Evolutionary conservation across 2,797 vertebrate species (phyloP).

Genomic region (Neosalanx taihuensis): DNA sequence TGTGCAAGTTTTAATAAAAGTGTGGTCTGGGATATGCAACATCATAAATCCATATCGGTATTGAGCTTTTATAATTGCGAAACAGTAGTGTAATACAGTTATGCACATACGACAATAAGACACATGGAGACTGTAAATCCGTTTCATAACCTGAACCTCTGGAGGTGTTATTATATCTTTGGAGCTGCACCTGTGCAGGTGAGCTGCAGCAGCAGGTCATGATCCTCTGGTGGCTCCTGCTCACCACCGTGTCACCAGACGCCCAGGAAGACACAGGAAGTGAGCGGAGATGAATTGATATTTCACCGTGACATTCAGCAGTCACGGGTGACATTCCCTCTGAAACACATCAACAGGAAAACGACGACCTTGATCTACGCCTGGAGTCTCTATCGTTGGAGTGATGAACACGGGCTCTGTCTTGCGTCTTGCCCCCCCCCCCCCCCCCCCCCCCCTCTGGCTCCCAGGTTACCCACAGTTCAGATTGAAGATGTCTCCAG

Average conservation of each 20-base stretch:
- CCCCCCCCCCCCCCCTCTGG: too few species aligned
- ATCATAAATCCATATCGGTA: not conserved
- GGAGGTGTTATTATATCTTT: not conserved
- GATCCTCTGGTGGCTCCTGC: not conserved
- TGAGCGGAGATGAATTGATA: constrained; percentile 41
- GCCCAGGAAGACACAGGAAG: not conserved
- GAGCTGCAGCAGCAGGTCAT: not conserved
- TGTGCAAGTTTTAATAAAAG: not conserved
- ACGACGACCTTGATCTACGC: constrained; percentile 53
- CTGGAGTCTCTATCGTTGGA: constrained; percentile 17
- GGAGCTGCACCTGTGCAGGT: not conserved
- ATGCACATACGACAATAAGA: too few species aligned
- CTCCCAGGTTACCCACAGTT: too few species aligned
- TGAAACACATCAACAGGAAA: constrained; percentile 48
- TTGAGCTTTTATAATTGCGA: too few species aligned
- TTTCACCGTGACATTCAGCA: constrained; percentile 69
- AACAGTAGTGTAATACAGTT: too few species aligned
- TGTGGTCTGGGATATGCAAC: not conserved
- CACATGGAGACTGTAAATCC: too few species aligned
- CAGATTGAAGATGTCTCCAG: constrained; percentile 52
- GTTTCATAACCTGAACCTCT: too few species aligned
- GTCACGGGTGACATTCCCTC: constrained; percentile 51
- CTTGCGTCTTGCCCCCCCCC: too few species aligned
- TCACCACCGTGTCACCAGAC: not conserved
- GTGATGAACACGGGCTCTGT: too few species aligned